Conservation (phyloP, 2,113 vertebrate species). For the Periophthalmus modestus region DNA sequence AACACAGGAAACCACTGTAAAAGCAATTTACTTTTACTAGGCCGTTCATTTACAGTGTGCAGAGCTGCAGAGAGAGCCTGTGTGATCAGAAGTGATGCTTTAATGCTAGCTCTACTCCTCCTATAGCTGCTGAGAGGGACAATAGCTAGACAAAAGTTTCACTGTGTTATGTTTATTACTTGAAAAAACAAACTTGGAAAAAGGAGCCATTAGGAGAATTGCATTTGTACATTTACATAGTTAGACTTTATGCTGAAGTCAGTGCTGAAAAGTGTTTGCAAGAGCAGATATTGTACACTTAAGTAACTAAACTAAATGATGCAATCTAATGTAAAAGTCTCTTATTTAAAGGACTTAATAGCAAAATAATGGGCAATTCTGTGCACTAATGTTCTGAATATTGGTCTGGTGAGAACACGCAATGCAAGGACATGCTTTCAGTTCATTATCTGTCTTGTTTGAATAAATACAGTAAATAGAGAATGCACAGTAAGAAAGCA, state of each 20-base stretch:
- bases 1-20: conserved; percentile 15
- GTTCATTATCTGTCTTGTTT: background rate
- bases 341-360: conserved; percentile 4
- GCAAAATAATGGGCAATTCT: conserved; percentile 1
- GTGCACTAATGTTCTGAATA: background rate
- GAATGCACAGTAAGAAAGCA: background rate
- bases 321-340: background rate
- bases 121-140: background rate
- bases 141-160: conserved; percentile 1
- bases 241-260: conserved; percentile 1
- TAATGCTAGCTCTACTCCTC: background rate
- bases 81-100: background rate
- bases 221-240: conserved; percentile 5
- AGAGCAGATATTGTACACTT: conserved; percentile 3
- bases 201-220: conserved; percentile 1
- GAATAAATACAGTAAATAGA: background rate
- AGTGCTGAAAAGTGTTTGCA: background rate
- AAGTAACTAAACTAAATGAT: conserved; percentile 6
- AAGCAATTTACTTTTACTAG: conserved; percentile 28
- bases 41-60: conserved; percentile 7
- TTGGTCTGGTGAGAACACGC: background rate
- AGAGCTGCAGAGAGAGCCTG: conserved; percentile 32
- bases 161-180: background rate
- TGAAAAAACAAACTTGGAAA: conserved; percentile 1
- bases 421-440: background rate